Evolutionary conservation across 2,113 vertebrate genomes (phyloP), one percentile per base, ranked within the genome.

Genomic region (Sciurus niger): DNA sequence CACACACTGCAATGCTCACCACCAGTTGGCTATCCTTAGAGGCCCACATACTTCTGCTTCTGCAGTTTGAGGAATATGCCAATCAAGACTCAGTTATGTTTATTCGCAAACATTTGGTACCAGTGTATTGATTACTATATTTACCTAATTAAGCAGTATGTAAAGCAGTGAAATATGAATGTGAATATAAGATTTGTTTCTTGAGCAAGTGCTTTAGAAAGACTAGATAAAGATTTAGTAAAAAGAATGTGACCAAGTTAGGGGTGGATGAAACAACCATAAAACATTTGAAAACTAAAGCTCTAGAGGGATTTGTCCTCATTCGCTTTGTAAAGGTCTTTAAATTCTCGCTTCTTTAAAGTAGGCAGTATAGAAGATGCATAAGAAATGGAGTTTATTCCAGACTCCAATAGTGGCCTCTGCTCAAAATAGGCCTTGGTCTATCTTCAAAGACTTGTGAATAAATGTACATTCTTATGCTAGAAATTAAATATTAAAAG

Each of bases 401-500:
- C 46, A 48, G 20, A 82, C 37, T 48, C 68, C 30, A 60, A 46
- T 11, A n/a, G 6, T 2, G 32, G 14, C 16, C 74, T 86, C 28
- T 53, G 70, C 46, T 90, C 63, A 24, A 34, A 86, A 24, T 55
- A 74, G 51, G 55, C 20, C 3, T 43, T n/a, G 40, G 22, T 9
- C 24, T 43, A 77, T 77, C 46, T 78, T 76, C 6, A 6, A 84
- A 82, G 22, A 68, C 10, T 12, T 6, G 40, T 51, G 40, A 63
- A 34, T 78, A n/a, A 87, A 79, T n/a, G 7, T 40, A 20, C 37
- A 34, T 25, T 77, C 82, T 65, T 1, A 67, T 28, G 8, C 12
- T 94, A 82, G 76, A 94, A 58, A 83, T 60, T 82, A 92, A 94
- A 87, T 84, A 85, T 37, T 86, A 48, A 76, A 92, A 34, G 22